Percentiles rank a stretch among this genome's conserved stretches.
These are phyloP conservation scores for Apis laboriosa DNA, from an alignment of 1,140 invertebrate genomes.

Conservation along the genomic window DNA sequence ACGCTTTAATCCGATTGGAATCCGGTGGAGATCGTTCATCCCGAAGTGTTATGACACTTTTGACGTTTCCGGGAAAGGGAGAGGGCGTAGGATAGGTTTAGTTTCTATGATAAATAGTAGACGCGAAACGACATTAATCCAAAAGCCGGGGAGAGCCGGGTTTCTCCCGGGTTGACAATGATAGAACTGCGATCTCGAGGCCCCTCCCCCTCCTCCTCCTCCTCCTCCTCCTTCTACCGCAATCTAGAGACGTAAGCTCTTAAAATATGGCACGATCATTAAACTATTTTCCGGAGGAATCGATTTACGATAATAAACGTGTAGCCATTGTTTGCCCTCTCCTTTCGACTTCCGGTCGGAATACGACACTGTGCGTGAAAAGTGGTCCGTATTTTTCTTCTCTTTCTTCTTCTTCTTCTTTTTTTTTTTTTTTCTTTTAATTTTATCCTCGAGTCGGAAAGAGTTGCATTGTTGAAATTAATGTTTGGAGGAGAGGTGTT, in stretches of 20 bases:
- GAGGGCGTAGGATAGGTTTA: constrained; percentile 50
- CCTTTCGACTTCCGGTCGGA: not conserved
- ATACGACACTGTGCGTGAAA: too few relatives aligned
- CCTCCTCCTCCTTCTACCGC: constrained; percentile 12
- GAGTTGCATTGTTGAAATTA: not conserved
- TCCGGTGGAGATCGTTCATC: constrained; percentile 36
- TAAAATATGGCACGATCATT: constrained; percentile 62
- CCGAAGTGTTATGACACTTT: constrained; percentile 36
- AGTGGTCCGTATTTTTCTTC: too few relatives aligned
- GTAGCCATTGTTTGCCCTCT: too few relatives aligned
- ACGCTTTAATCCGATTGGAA: not conserved
- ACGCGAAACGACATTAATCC: constrained; percentile 55
- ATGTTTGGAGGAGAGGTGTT: not conserved
- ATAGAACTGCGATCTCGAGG: constrained; percentile 55
- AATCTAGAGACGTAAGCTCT: constrained; percentile 48
- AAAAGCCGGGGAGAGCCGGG: constrained; percentile 24
- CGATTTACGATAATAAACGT: constrained; percentile 55
- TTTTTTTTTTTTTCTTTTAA: too few relatives aligned
- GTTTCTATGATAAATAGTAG: constrained; percentile 59
- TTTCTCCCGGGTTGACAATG: constrained; percentile 55
- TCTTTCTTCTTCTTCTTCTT: too few relatives aligned
- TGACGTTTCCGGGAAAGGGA: constrained; percentile 30
- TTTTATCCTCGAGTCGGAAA: too few relatives aligned
- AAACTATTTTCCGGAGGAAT: constrained; percentile 58
- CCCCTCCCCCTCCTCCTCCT: not conserved